A percentile compares a stretch with the other conserved stretches of the same genome.
These are phyloP conservation scores for Arvicanthis niloticus DNA, from an alignment of 2,113 vertebrate genomes.

Conservation along the genomic window DNA sequence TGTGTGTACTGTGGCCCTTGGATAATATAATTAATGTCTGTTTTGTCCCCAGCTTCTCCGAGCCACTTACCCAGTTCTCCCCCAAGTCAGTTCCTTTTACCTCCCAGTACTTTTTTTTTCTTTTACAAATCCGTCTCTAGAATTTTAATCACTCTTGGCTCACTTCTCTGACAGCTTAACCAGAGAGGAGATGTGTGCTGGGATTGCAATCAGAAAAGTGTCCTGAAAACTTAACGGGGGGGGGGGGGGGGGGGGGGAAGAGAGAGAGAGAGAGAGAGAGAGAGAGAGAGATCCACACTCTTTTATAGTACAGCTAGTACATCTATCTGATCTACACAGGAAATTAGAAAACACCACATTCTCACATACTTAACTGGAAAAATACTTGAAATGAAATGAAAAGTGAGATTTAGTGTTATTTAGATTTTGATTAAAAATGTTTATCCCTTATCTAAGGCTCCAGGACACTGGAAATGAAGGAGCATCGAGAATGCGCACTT, in stretches of 20 bases:
- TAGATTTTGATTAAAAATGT: conserved; percentile 86
- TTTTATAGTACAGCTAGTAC: conserved; percentile 66
- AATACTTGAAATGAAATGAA: conserved; percentile 84
- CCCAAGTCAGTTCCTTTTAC: conserved; percentile 46
- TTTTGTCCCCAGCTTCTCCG: conserved; percentile 29
- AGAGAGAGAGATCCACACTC: background rate
- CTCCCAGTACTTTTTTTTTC: conserved; percentile 47
- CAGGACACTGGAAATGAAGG: conserved; percentile 83
- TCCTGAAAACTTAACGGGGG: conserved; percentile 21
- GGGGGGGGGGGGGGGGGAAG: background rate
- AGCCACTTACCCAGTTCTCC: conserved; percentile 40
- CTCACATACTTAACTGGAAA: conserved; percentile 83
- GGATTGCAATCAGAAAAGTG: conserved; percentile 60
- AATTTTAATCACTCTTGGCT: conserved; percentile 73
- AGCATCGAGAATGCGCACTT: conserved; percentile 73
- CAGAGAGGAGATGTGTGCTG: conserved; percentile 52
- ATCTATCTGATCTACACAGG: conserved; percentile 71
- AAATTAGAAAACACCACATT: conserved; percentile 82
- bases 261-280: background rate
- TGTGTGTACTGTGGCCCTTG: background rate
- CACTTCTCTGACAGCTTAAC: conserved; percentile 63
- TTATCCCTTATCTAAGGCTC: conserved; percentile 84
- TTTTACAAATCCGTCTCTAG: conserved; percentile 58
- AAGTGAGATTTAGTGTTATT: conserved; percentile 84
- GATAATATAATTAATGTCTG: conserved; percentile 30